phyloP scores from a whole-genome alignment of 2,113 vertebrate species.

The Octodon degus region DNA sequence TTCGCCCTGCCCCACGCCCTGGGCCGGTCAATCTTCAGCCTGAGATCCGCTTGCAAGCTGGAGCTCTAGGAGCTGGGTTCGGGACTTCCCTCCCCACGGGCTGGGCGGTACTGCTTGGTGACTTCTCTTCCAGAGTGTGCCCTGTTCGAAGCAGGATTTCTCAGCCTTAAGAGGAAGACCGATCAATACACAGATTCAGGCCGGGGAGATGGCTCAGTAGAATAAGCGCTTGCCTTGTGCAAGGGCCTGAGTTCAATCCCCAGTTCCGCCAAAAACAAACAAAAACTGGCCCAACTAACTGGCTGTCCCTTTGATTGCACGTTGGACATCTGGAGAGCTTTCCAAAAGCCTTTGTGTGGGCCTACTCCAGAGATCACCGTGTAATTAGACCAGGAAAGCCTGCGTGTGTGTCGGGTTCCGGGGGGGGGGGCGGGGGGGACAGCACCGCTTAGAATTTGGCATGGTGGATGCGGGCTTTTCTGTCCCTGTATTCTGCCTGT shows the following conservation, averaged over 20 bases:
- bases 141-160: neutral
- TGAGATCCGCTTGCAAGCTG: fast-evolving
- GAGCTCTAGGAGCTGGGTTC: fast-evolving
- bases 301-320: neutral
- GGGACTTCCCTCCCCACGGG: no score
- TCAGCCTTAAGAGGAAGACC: neutral
- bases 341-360: neutral
- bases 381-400: neutral
- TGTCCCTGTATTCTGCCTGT: fast-evolving
- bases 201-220: no score
- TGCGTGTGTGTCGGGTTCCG: neutral
- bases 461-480: neutral
- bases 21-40: neutral
- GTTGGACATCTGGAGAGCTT: neutral
- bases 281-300: neutral
- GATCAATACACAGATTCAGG: neutral
- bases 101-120: neutral
- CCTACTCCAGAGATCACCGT: neutral
- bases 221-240: no score
- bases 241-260: no score
- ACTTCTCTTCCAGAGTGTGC: conserved; percentile 24
- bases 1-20: neutral
- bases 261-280: no score
- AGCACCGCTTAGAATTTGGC: neutral
- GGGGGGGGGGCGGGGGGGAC: neutral